Evolutionary conservation across 2,113 vertebrate species (phyloP).

Genomic region (Burhinus oedicnemus): DNA sequence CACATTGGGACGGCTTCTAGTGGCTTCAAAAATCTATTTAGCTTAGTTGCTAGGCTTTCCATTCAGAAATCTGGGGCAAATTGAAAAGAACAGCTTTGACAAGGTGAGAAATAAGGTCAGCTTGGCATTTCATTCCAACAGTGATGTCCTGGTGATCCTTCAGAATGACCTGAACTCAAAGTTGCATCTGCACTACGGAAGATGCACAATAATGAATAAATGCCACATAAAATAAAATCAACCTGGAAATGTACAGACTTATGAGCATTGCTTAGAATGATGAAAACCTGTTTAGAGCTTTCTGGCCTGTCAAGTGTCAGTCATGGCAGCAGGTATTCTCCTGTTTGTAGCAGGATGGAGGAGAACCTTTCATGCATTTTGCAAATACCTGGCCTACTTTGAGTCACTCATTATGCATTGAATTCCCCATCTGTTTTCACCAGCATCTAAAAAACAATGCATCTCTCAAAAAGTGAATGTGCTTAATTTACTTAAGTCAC

Average conservation of each 20-base stretch:
- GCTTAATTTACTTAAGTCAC: neutral
- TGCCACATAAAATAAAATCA: neutral
- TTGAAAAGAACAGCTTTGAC: neutral
- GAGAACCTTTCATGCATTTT: neutral
- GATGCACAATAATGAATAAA: neutral
- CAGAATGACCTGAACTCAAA: neutral
- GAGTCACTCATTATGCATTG: neutral
- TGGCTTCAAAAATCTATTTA: neutral
- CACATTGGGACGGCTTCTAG: neutral
- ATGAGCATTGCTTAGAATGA: neutral
- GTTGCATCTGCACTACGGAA: neutral
- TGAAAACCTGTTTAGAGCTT: neutral
- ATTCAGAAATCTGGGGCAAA: neutral
- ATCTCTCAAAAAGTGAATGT: neutral
- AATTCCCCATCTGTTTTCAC: neutral
- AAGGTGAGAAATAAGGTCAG: neutral
- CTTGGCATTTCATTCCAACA: neutral
- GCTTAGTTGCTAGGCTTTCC: neutral
- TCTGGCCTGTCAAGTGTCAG: neutral
- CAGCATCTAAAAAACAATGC: neutral
- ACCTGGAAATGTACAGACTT: neutral
- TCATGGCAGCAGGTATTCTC: neutral
- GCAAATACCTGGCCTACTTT: neutral
- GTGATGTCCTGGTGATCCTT: neutral
- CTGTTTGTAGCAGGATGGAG: neutral